Evolutionary conservation across 2,113 vertebrate species (phyloP).

Genomic region (Hippocampus zosterae): DNA sequence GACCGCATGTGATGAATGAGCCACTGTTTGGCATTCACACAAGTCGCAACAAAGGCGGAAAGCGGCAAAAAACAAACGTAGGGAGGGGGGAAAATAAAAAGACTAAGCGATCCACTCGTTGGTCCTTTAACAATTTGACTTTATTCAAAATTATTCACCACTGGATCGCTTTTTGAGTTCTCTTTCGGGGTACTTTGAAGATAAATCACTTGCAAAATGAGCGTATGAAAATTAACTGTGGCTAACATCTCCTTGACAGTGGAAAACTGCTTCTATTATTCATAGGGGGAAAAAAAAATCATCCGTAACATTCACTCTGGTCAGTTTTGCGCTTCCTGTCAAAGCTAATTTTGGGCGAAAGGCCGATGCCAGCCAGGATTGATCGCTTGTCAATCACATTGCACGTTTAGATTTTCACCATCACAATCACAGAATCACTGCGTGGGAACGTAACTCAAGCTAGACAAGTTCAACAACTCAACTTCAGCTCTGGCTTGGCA

Average conservation of each 20-base stretch:
- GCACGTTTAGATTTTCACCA: no score
- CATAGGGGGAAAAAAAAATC: not conserved
- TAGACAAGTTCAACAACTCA: not conserved
- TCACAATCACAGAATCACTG: no score
- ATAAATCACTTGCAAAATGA: not conserved
- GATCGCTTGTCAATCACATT: no score
- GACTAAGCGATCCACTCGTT: not conserved
- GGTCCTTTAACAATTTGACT: not conserved
- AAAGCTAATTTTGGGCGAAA: no score
- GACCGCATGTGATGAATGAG: slow-evolving; percentile 28
- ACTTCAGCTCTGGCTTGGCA: slow-evolving; percentile 12
- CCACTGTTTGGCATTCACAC: slow-evolving; percentile 15
- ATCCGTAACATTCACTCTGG: no score
- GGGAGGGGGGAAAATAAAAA: not conserved
- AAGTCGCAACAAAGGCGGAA: slow-evolving; percentile 10
- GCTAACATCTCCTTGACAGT: not conserved
- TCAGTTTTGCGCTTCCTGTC: not conserved
- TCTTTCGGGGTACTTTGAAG: not conserved
- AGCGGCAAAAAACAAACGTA: not conserved
- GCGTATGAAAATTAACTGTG: not conserved
- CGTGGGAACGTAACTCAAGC: no score
- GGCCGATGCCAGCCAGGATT: no score
- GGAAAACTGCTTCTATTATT: not conserved
- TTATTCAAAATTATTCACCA: not conserved
- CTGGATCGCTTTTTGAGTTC: not conserved